Conservation (phyloP, 2,113 vertebrate genomes). For the Hypocryptadius cinnamomeus region DNA sequence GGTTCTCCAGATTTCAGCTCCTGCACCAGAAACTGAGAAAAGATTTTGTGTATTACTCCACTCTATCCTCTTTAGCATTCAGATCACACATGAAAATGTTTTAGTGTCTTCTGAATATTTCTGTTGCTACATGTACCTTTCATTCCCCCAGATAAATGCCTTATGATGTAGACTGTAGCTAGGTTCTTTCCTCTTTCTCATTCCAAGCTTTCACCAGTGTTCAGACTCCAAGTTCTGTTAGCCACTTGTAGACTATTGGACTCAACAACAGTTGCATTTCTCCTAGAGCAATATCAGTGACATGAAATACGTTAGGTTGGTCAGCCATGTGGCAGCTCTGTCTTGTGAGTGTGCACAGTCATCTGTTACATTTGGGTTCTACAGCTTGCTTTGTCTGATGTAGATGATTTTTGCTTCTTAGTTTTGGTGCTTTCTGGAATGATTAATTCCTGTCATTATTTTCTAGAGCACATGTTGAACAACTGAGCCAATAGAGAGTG, state of each 20-base stretch:
- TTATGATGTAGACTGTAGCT: background rate
- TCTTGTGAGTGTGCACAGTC: background rate
- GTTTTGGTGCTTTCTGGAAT: background rate
- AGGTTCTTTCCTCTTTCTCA: background rate
- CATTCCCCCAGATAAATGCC: background rate
- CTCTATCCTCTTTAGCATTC: background rate
- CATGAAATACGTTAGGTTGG: accelerated
- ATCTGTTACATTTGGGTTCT: background rate
- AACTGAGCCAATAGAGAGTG: background rate
- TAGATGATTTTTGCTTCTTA: background rate
- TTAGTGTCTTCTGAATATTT: background rate
- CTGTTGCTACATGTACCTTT: background rate
- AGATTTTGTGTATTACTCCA: background rate
- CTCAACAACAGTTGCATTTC: background rate
- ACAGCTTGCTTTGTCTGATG: background rate
- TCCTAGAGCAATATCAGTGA: background rate
- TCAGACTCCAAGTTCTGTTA: background rate
- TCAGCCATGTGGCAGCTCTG: background rate
- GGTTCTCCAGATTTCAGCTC: background rate
- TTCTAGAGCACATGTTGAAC: background rate
- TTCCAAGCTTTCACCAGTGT: background rate
- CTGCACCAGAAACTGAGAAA: background rate
- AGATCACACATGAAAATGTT: background rate
- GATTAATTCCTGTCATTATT: background rate
- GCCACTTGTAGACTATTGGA: background rate